Evolutionary conservation across 2,888 invertebrate genomes (phyloP), one percentile per base, ranked within the genome.

Genomic region (Diadegma fenestrale): DNA sequence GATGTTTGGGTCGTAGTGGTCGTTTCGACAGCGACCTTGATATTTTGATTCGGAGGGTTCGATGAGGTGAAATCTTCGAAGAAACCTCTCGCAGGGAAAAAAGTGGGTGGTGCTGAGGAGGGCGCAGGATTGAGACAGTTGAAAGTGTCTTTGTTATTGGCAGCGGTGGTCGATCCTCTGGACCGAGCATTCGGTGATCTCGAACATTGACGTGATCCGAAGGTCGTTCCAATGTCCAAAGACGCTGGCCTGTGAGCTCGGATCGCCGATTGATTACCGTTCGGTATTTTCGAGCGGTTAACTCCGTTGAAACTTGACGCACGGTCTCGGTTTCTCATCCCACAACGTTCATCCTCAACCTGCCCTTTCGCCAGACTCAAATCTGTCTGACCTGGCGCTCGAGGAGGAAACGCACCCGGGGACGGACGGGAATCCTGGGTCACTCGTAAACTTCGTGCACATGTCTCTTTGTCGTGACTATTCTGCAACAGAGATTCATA

Each of bases 361-460:
- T 43, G 22, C 8, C 63, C 63, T 63, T 75, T 75, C 8, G 54
- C n/a, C n/a, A 89, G 82, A 72, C 93, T 90, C 37, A 91, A 93
- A 0, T 83, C 81, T 69, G 68, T 69, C 64, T 80, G 77, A 63
- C 48, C 88, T 72, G 91, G 91, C 37, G 91, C 94, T 92, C 87
- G 93, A 82, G 92, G 95, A 92, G 88, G 95, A 94, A 95, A 95
- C 93, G 95, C 95, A 92, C 95, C 95, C 87, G 95, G 94, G 89
- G 95, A 92, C 69, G 93, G 92, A 79, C 93, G 92, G 83, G 92
- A 91, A 41, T 93, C 91, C 88, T 93, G 93, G 61, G 91, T 90
- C 86, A 91, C 92, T 51, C 91, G 93, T 64, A 94, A 90, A 81
- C 92, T 92, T 87, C 92, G 90, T 85, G 93, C 92, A 87, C 94